A percentile compares a stretch with the other conserved stretches of the same genome.
phyloP scores from a whole-genome alignment of 2,797 vertebrate genomes.

The Sternarchorhynchus goeldii region DNA sequence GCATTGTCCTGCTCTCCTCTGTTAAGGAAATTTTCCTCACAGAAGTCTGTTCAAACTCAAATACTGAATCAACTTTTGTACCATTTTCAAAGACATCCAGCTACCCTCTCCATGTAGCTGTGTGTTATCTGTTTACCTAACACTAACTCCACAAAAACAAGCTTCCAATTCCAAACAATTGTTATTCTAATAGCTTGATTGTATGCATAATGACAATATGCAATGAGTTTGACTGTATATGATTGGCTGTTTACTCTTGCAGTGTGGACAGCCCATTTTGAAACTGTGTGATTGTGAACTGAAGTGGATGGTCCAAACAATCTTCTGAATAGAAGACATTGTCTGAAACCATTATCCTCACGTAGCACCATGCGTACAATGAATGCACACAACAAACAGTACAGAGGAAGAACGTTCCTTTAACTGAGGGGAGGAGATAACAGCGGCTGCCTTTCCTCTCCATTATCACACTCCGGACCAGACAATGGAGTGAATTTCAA shows the following conservation, averaged over 20 bases:
- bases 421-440: constrained; percentile 81
- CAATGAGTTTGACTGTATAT: constrained; percentile 33
- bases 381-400: constrained; percentile 71
- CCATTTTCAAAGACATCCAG: constrained; percentile 27
- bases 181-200: constrained; percentile 53
- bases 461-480: constrained; percentile 77
- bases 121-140: constrained; percentile 39
- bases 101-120: constrained; percentile 21
- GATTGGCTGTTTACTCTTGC: constrained; percentile 53
- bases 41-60: constrained; percentile 26
- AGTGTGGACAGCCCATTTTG: constrained; percentile 40
- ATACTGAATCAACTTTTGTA: constrained; percentile 21
- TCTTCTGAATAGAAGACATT: constrained; percentile 78
- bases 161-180: constrained; percentile 32
- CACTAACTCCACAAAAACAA: constrained; percentile 42
- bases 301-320: constrained; percentile 70
- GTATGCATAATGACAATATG: constrained; percentile 30
- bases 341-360: constrained; percentile 77
- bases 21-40: background rate
- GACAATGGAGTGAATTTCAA: constrained; percentile 84
- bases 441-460: constrained; percentile 76
- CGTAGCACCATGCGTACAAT: constrained; percentile 71
- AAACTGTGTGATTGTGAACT: constrained; percentile 67
- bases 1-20: background rate
- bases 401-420: constrained; percentile 73